phyloP scores from a whole-genome alignment of 2,113 vertebrate genomes.

The Sula dactylatra region DNA sequence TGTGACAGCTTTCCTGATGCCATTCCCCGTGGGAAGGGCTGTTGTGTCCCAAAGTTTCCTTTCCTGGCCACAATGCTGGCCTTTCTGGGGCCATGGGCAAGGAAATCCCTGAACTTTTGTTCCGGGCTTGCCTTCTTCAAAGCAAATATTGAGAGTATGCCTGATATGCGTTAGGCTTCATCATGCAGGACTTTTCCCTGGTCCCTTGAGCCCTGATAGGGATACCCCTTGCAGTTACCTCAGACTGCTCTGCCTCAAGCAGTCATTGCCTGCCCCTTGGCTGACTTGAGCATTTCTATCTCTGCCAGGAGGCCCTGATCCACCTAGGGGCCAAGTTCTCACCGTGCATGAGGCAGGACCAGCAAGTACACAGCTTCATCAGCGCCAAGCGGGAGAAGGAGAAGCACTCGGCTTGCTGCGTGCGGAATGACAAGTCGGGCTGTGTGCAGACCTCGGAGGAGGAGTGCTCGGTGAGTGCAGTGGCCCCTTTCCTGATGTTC shows the following conservation, averaged over 20 bases:
- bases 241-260: neutral
- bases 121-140: neutral
- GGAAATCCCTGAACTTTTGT: neutral
- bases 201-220: neutral
- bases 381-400: slow-evolving; percentile 84
- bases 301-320: slow-evolving; percentile 89
- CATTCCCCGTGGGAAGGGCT: neutral
- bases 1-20: neutral
- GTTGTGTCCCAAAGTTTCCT: neutral
- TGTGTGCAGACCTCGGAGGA: slow-evolving; percentile 93
- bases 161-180: neutral
- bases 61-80: neutral
- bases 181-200: neutral
- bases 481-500: neutral
- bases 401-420: slow-evolving; percentile 93
- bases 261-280: neutral
- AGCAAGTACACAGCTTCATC: slow-evolving; percentile 91
- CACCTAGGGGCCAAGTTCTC: slow-evolving; percentile 98
- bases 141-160: neutral
- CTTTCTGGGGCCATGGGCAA: neutral
- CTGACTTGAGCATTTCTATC: neutral
- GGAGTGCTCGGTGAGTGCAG: slow-evolving; percentile 89
- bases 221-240: neutral
- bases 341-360: slow-evolving; percentile 96
- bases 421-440: slow-evolving; percentile 93